Base-by-base conservation (phyloP, 1,140 invertebrate genomes). In the Drosophila tsacasi region DNA sequence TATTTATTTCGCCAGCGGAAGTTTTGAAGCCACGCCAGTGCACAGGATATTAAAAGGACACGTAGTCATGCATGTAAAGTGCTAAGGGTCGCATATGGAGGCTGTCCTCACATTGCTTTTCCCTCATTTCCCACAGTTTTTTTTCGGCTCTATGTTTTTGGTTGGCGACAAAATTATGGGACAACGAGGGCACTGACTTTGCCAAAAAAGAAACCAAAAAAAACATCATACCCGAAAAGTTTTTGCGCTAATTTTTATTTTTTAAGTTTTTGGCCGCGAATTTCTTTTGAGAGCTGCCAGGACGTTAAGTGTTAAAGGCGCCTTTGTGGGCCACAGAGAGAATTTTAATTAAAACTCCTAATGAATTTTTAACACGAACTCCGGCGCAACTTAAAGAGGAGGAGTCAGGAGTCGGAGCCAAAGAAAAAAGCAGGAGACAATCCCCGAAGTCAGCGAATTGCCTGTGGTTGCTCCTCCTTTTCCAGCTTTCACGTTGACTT, bases 1-100 rank as follows among this genome's bases (percentile, higher is more conserved):
- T 78, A 87, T 87, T 89, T 87, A 83, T 87, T 81, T 81, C n/a
- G 62, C 55, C 40, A 58, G 62, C 81, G 84, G 77, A 87, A 83
- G 80, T 68, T 87, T 78, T 83, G 77, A 71, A 81, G 73, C 79
- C 40, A 35, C 68, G 65, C 40, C 75, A 47, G 42, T 78, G 32
- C 13, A 60, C 84, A 84, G 84, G 84, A 89, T 87, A 87, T 87
- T 89, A 87, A 89, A 87, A 84, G 84, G 77, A 89, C 81, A 84
- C 66, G 84, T 89, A 89, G 77, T 89, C 83, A 83, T 78, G 83
- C 83, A 83, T 89, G 77, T 78, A 74, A 81, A 89, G 68, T 81
- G 77, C 84, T 73, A 75, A 76, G 71, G 63, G 83, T 67, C 71
- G 72, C 84, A 89, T 84, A 89, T 84, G 84, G 58, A 72, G 62